Percentiles rank a stretch among this genome's conserved stretches.
Evolutionary conservation across 2,888 invertebrate species (phyloP).

Genomic region (Sinopyrophorus schimmeli): DNA sequence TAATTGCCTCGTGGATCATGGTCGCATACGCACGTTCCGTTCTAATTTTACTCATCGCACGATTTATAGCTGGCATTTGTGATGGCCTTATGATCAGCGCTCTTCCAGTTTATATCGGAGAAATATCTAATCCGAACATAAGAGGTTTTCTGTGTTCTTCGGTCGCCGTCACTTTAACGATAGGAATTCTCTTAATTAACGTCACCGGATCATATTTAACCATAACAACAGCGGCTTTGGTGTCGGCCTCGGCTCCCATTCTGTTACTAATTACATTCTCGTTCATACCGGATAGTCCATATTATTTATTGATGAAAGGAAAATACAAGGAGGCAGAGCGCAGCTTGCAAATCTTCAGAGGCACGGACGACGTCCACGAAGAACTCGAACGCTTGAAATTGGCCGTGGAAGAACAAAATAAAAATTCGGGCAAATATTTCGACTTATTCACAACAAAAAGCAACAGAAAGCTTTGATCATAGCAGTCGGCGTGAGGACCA

Average conservation of each 20-base stretch:
- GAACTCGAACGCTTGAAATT: slow-evolving; percentile 46
- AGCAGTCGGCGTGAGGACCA: slow-evolving; percentile 61
- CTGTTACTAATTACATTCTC: slow-evolving; percentile 61
- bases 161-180: slow-evolving; percentile 60
- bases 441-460: slow-evolving; percentile 59
- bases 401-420: slow-evolving; percentile 52
- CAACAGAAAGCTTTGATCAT: slow-evolving; percentile 64
- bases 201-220: slow-evolving; percentile 63
- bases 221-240: slow-evolving; percentile 58
- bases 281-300: slow-evolving; percentile 68
- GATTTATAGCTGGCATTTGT: slow-evolving; percentile 59
- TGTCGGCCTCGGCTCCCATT: slow-evolving; percentile 62
- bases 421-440: slow-evolving; percentile 58
- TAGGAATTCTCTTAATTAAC: slow-evolving; percentile 65
- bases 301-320: slow-evolving; percentile 52
- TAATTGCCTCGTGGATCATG: slow-evolving; percentile 66
- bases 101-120: slow-evolving; percentile 64
- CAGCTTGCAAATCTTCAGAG: slow-evolving; percentile 62
- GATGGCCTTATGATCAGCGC: slow-evolving; percentile 53
- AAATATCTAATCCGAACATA: slow-evolving; percentile 62
- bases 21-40: slow-evolving; percentile 56
- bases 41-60: slow-evolving; percentile 37
- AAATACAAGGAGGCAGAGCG: slow-evolving; percentile 53
- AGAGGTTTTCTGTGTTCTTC: slow-evolving; percentile 66
- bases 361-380: slow-evolving; percentile 56